Conservation (phyloP, 1,140 invertebrate species). For the Magallana ariakensis region DNA sequence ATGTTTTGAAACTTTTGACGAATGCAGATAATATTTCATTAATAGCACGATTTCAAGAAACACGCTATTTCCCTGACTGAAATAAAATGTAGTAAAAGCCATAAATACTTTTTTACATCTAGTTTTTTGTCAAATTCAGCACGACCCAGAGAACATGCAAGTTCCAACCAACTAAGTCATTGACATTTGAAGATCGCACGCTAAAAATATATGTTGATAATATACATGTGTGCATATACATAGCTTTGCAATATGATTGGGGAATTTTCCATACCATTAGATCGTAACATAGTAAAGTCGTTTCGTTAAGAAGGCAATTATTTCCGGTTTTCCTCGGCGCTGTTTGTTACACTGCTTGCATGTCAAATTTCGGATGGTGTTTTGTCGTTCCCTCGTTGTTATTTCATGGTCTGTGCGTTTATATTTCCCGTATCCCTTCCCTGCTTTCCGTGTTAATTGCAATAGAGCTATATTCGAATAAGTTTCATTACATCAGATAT, state of each 20-base stretch:
- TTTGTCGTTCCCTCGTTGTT: not conserved
- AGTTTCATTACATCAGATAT: constrained; percentile 35
- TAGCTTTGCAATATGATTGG: constrained; percentile 2
- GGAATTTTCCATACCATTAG: constrained; percentile 27
- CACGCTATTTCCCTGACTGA: no score
- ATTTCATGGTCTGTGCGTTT: constrained; percentile 22
- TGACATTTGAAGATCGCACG: no score
- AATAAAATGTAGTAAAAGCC: no score
- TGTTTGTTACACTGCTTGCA: constrained; percentile 20
- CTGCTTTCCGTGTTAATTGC: constrained; percentile 28
- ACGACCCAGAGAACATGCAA: no score
- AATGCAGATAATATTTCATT: no score
- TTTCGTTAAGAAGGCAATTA: not conserved
- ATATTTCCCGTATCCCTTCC: constrained; percentile 27
- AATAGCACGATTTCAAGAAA: no score
- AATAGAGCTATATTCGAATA: constrained; percentile 12
- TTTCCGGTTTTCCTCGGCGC: not conserved
- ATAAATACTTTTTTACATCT: no score
- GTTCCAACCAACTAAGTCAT: no score
- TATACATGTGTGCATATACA: no score
- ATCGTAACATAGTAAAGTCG: constrained; percentile 14
- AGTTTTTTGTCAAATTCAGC: no score
- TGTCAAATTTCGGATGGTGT: not conserved
- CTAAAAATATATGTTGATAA: no score
- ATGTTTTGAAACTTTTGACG: no score